Evolutionary conservation across 2,113 vertebrate species (phyloP).

Genomic region (Lophotis ruficrista): DNA sequence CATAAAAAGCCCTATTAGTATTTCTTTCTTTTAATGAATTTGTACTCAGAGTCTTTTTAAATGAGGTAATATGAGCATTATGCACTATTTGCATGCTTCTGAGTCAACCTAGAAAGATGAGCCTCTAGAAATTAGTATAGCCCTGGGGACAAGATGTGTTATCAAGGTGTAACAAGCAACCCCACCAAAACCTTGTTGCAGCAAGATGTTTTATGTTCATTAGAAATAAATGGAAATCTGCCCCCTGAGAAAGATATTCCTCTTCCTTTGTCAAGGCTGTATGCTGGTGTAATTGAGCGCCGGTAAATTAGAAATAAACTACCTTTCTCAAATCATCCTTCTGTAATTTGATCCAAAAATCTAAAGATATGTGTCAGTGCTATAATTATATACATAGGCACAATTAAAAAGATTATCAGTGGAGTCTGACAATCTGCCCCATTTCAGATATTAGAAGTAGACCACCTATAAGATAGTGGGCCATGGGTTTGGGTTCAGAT

Average conservation of each 20-base stretch:
- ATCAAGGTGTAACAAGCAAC: background rate
- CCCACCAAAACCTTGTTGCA: background rate
- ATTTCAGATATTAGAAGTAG: background rate
- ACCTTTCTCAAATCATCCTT: background rate
- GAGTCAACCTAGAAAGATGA: background rate
- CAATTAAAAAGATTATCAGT: background rate
- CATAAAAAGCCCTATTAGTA: background rate
- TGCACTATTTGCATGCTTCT: background rate
- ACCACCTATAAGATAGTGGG: background rate
- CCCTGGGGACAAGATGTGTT: background rate
- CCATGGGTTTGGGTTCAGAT: background rate
- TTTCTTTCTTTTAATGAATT: background rate
- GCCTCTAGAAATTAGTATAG: background rate
- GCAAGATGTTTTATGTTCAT: background rate
- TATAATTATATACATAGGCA: background rate
- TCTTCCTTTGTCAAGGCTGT: background rate
- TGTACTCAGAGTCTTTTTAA: background rate
- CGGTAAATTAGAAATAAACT: background rate
- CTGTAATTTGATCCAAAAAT: background rate
- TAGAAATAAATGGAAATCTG: background rate
- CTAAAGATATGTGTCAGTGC: background rate
- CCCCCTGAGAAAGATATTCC: background rate
- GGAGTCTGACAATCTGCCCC: background rate
- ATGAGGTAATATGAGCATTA: background rate
- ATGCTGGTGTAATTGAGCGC: background rate